Evolutionary conservation across 2,113 vertebrate genomes (phyloP), one percentile per base, ranked within the genome.

Genomic region (Mesocricetus auratus): DNA sequence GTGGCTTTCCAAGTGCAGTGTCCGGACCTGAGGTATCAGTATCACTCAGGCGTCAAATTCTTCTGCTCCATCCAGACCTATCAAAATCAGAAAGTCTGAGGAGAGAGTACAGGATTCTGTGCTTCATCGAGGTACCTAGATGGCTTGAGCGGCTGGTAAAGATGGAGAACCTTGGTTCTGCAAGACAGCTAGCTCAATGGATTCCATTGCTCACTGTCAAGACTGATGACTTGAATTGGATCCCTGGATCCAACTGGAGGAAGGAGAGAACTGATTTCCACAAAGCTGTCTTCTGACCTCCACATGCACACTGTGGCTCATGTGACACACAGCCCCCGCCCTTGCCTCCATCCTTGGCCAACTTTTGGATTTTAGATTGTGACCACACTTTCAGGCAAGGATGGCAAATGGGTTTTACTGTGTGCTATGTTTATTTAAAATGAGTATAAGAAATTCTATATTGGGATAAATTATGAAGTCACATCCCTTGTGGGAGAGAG

Each of bases 331-430:
- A 56, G 53, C 53, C 7, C 50, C 5, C 50, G 50, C 9, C 9
- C 50, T 50, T 50, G 50, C 50, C 50, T 53, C 53, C 12, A 56
- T 3, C 56, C 9, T 5, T 60, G 22, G 7, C 31, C 7, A 50
- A 21, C 33, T 22, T 87, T 68, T 16, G 47, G 68, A 33, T 62
- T 42, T 10, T 56, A 4, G 10, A 45, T 87, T 93, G 10, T 86
- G n/a, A 58, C 56, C 24, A 36, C 77, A 33, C 26, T 29, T 75
- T 90, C 64, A 81, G 45, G 5, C 33, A 93, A 60, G 39, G 33
- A 75, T 86, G 71, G 66, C 47, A 94, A 93, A 86, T n/a, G 78
- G 79, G n/a, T 86, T 95, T 93, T 68, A 86, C 73, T 87, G n/a
- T 74, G 22, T 89, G 58, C 3, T 73, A 1, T 50, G 56, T 83